Evolutionary conservation across 2,888 invertebrate species (phyloP), one percentile per base, ranked within the genome.

Genomic region (Dioctria rufipes): DNA sequence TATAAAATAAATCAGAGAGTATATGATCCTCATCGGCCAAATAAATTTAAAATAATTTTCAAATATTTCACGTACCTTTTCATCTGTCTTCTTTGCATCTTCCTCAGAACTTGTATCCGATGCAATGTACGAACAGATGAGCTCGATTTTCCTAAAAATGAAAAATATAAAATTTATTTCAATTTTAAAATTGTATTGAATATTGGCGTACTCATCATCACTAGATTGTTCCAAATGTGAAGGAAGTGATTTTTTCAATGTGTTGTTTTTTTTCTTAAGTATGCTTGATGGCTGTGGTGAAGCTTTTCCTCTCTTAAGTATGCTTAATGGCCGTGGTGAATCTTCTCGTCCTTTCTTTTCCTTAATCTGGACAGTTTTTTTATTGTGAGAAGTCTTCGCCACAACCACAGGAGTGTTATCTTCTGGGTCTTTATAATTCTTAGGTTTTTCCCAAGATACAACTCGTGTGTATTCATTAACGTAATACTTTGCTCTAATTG

Each of bases 101-200:
- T 86, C 88, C 46, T 90, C 90, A 60, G 85, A 86, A 82, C 88
- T 88, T 43, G 88, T 87, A 79, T 89, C 89, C 9, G 89, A 90
- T 61, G 89, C 90, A n/a, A 90, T 90, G 85, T 91, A 92, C 0
- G 91, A 91, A 4, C 92, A 90, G 83, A 92, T 92, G 86, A 92
- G 88, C 84, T 91, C 91, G 83, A 92, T 91, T 89, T 90, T 91
- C 77, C 91, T 91, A 83, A 73, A 39, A n/a, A 43, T 87, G 87
- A 81, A 81, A 83, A 83, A 43, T 80, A 61, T 40, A 49, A 39
- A 80, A 77, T 49, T 58, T 40, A 0, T 25, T 58, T 46, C 71
- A 39, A 5, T 60, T 61, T 66, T 81, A 40, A 73, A 58, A 43
- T 3, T 5, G 2, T 63, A 37, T 37, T 43, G 46, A 81, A 82